These are phyloP conservation scores for Calameuta idolon DNA, from an alignment of 2,888 invertebrate species.

Conservation along the genomic window DNA sequence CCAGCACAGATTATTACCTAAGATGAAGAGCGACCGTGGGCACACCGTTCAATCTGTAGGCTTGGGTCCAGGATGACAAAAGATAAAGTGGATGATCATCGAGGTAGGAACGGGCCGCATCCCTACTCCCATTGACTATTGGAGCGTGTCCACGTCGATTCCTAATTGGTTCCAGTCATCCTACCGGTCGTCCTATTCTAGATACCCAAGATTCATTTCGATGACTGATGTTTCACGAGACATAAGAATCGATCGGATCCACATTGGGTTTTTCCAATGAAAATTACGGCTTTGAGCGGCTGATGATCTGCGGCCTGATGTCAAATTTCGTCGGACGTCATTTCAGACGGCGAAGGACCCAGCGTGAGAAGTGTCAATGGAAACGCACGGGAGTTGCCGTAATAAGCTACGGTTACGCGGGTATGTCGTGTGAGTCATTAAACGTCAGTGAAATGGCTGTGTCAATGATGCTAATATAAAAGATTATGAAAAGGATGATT, in stretches of 20 bases:
- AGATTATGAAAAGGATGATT: neutral
- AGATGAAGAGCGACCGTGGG: neutral
- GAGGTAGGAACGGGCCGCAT: neutral
- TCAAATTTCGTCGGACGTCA: too few relatives aligned
- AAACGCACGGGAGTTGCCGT: neutral
- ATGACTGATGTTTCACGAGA: neutral
- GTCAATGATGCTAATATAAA: neutral
- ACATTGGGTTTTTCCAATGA: neutral
- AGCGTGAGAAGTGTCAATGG: neutral
- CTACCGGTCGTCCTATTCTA: neutral
- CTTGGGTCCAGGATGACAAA: neutral
- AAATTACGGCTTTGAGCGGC: neutral
- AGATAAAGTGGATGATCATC: neutral
- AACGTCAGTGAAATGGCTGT: neutral
- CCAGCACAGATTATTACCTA: neutral
- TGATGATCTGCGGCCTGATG: neutral
- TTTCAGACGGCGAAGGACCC: too few relatives aligned
- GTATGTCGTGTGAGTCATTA: neutral
- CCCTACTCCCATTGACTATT: constrained; percentile 1
- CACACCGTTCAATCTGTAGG: neutral
- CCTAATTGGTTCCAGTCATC: constrained; percentile 10
- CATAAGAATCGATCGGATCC: too few relatives aligned
- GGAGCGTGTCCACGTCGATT: constrained; percentile 8
- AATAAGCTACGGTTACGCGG: neutral
- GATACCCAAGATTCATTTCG: neutral